Base-by-base conservation (phyloP, 2,113 vertebrate species). In the Larimichthys crocea region DNA sequence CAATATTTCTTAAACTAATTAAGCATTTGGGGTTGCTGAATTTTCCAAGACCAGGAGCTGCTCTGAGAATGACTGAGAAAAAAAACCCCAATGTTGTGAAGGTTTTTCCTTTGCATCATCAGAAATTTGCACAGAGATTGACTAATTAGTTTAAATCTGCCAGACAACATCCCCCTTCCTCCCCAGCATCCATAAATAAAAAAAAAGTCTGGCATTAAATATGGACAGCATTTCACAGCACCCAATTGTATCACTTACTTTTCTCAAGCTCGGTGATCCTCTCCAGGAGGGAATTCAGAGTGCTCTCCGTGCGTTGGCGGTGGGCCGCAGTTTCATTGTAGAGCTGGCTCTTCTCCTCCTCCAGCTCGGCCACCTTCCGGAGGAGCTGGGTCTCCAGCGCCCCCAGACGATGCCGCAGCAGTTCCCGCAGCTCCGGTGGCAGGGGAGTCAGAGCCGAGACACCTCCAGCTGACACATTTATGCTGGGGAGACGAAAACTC, bases 311-410 rank as follows among this genome's bases (percentile, higher is more conserved):
- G 93, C 96, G 97, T 87, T 97, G 97, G 70, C 97, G 95, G 85
- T 99, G 98, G 69, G 96, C 96, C 0, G 97, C 95, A 0, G 97
- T 99, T 93, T 99, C 98, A 0, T 99, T 99, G 93, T 97, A 98
- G 8, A 99, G 97, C 93, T 96, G 93, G 19, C 96, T 97, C 80
- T 98, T 99, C 92, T 99, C 98, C 60, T 98, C 97, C 94, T 99
- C 97, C 46, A 99, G 95, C 92, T 99, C 97, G 0, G 97, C 95
- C 94, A 99, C 98, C 93, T 98, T 98, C 91, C 93, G 96, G 14
- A 99, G 93, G 35, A 99, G 96, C 77, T 99, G 98, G 50, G 95
- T 95, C 90, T 99, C 98, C 86, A 99, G 95, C 15, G 96, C 96
- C 14, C 96, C 96, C 0, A 99, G 96, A 40, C 97, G 95, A 53